phyloP scores from a whole-genome alignment of 2,797 vertebrate genomes.

The Picus viridis region DNA sequence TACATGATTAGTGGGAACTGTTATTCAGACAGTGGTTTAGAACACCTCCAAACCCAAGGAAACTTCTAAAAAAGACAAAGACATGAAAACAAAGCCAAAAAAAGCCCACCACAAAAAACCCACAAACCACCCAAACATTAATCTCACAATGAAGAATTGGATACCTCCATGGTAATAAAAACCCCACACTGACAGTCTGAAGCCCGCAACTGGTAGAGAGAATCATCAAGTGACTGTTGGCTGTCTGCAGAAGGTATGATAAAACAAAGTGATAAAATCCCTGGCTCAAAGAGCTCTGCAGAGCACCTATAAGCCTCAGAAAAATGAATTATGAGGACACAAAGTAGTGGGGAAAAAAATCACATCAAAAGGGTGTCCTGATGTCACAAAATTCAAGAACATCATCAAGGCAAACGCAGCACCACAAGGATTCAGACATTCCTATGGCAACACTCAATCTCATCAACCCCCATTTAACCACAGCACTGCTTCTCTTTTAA shows the following conservation, averaged over 20 bases:
- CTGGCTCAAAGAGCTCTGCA: not conserved
- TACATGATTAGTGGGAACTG: not conserved
- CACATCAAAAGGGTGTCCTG: not conserved
- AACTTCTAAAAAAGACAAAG: not conserved
- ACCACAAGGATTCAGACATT: not conserved
- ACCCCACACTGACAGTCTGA: not conserved
- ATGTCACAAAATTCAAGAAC: not conserved
- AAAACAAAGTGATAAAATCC: slow-evolving; percentile 9
- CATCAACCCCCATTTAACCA: not conserved
- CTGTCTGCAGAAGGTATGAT: not conserved
- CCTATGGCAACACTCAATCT: not conserved
- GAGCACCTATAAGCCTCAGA: not conserved
- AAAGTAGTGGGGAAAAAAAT: not conserved
- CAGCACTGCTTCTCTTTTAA: not conserved
- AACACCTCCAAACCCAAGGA: not conserved
- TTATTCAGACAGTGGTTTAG: not conserved
- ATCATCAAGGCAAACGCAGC: not conserved
- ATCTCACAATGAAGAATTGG: not conserved
- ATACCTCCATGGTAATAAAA: not conserved
- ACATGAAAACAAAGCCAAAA: not conserved
- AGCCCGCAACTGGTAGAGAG: not conserved
- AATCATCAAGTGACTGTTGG: not conserved
- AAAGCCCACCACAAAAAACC: too few species aligned
- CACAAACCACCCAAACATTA: not conserved
- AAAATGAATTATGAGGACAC: not conserved